These are phyloP conservation scores for Meloidogyne chitwoodi DNA, from an alignment of 1,140 invertebrate species.

Conservation along the genomic window DNA sequence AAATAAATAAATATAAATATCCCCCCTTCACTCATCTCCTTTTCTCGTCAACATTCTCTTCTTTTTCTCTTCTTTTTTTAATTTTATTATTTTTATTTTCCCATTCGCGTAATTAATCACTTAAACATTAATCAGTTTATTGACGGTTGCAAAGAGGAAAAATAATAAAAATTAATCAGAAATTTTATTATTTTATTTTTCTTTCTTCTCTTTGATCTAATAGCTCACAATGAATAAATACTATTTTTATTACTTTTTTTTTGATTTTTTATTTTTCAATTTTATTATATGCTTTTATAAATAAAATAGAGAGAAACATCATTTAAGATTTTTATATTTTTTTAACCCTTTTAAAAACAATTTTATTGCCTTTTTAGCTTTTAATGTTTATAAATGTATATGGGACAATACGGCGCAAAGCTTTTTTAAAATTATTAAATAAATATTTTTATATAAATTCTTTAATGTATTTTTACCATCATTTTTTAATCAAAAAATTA, in stretches of 20 bases:
- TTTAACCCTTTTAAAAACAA: no score
- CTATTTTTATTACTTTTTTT: background rate
- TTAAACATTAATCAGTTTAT: background rate
- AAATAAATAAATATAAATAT: slow-evolving; percentile 10
- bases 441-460: no score
- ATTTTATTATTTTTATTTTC: background rate
- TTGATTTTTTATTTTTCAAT: background rate
- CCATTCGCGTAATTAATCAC: background rate
- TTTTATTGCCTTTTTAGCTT: no score
- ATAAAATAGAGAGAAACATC: no score
- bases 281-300: background rate
- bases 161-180: background rate
- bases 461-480: no score
- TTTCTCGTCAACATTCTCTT: no score
- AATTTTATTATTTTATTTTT: background rate
- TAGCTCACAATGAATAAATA: background rate
- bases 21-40: background rate
- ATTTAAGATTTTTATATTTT: no score
- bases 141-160: background rate
- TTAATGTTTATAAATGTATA: no score
- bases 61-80: background rate
- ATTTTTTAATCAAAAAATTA: no score
- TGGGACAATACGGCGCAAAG: no score
- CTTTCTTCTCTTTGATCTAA: background rate
- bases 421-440: no score